Conservation (phyloP, 2,888 invertebrate species). For the Cryptocephalus moraei region DNA sequence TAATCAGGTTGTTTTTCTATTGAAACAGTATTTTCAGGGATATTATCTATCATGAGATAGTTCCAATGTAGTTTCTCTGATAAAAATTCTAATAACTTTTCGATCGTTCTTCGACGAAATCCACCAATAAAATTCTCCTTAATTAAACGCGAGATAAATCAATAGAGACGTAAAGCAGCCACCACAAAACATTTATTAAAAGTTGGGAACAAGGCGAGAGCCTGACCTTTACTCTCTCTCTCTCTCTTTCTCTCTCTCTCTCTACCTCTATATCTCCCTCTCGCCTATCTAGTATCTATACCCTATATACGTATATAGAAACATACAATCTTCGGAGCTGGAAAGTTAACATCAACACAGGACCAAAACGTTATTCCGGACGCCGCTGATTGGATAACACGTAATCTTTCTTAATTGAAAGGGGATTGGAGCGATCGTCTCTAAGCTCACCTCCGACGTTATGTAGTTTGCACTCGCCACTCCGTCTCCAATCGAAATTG, state of each 20-base stretch:
- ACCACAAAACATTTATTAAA: slow-evolving; percentile 11
- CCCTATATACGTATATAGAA: background rate
- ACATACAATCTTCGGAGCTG: slow-evolving; percentile 7
- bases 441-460: background rate
- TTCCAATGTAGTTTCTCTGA: too few relatives aligned
- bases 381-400: slow-evolving; percentile 35
- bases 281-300: too few relatives aligned
- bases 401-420: slow-evolving; percentile 38
- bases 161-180: background rate
- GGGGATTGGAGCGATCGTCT: slow-evolving; percentile 35
- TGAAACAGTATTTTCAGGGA: too few relatives aligned
- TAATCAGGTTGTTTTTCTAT: too few relatives aligned
- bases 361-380: slow-evolving; percentile 24
- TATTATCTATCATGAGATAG: too few relatives aligned
- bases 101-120: too few relatives aligned
- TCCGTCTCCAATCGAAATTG: background rate
- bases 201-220: slow-evolving; percentile 4
- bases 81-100: too few relatives aligned
- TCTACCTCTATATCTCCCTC: too few relatives aligned
- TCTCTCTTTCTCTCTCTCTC: too few relatives aligned
- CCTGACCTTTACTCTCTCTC: background rate
- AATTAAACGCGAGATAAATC: background rate
- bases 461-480: background rate
- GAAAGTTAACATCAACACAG: slow-evolving; percentile 27
- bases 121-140: background rate